phyloP scores from a whole-genome alignment of 1,140 invertebrate genomes.

The Maniola jurtina region DNA sequence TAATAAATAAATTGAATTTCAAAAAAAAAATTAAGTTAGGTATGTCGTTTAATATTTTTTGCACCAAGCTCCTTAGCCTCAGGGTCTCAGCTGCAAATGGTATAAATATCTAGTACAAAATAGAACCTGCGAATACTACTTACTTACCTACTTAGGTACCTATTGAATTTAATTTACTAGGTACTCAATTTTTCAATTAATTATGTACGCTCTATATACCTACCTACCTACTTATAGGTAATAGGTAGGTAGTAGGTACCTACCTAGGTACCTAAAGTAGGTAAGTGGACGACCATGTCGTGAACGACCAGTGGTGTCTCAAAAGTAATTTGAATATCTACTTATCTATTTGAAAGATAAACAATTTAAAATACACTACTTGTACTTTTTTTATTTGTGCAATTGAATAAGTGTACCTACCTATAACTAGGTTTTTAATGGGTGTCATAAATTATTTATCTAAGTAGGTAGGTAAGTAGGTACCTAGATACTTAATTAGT shows the following conservation, averaged over 20 bases:
- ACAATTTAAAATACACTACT: neutral
- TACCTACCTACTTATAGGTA: too few species aligned
- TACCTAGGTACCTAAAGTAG: neutral
- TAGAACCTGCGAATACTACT: neutral
- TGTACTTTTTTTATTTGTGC: constrained; percentile 6
- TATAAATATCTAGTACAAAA: too few species aligned
- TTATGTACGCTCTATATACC: neutral
- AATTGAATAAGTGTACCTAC: neutral
- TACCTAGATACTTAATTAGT: too few species aligned
- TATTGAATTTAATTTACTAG: constrained; percentile 1
- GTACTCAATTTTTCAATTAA: neutral
- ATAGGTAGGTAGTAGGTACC: too few species aligned
- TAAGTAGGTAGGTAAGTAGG: too few species aligned
- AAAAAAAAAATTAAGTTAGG: too few species aligned
- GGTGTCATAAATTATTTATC: neutral
- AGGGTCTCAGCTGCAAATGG: too few species aligned
- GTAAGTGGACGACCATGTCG: neutral
- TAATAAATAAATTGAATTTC: too few species aligned
- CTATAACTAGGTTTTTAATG: neutral
- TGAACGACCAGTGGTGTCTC: neutral
- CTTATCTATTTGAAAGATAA: neutral
- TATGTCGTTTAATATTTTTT: too few species aligned
- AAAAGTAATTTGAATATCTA: neutral
- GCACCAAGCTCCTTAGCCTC: too few species aligned
- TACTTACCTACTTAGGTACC: too few species aligned